A percentile compares a stretch with the other conserved stretches of the same genome.
phyloP scores from a whole-genome alignment of 2,113 vertebrate species.

The Anguilla japonica region DNA sequence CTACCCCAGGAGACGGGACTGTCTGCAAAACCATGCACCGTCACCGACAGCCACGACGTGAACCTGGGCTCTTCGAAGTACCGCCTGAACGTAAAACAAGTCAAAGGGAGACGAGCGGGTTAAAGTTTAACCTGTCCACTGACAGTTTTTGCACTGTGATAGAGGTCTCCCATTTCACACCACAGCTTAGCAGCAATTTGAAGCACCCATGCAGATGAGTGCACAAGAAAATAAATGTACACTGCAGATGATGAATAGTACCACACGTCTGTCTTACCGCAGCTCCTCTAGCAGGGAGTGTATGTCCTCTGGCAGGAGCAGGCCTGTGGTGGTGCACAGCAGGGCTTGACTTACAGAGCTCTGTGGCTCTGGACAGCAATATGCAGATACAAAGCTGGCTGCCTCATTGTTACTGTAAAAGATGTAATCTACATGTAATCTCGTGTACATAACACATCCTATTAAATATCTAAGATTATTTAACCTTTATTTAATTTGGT shows the following conservation, averaged over 20 bases:
- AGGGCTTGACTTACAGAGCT: constrained; percentile 56
- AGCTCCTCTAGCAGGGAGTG: constrained; percentile 74
- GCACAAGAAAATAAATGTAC: not conserved
- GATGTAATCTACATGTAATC: constrained; percentile 6
- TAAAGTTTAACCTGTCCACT: constrained; percentile 27
- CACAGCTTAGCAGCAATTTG: not conserved
- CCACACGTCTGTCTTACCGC: constrained; percentile 66
- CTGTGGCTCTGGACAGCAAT: constrained; percentile 77
- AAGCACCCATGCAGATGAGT: not conserved
- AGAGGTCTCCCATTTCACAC: not conserved
- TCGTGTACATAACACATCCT: not conserved
- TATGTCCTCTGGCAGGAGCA: constrained; percentile 80
- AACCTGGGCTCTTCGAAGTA: constrained; percentile 74
- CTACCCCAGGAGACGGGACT: constrained; percentile 84
- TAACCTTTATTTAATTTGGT: too few relatives aligned
- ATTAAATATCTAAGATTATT: too few relatives aligned
- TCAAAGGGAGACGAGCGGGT: not conserved
- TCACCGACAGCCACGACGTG: constrained; percentile 77
- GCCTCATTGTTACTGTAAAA: constrained; percentile 75
- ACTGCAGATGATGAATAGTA: not conserved
- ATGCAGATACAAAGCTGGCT: constrained; percentile 79
- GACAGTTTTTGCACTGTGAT: not conserved
- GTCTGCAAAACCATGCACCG: constrained; percentile 87
- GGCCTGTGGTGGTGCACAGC: constrained; percentile 78
- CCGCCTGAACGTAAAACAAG: constrained; percentile 54